phyloP scores from a whole-genome alignment of 2,113 vertebrate genomes.

The Colistium nudipinnis region DNA sequence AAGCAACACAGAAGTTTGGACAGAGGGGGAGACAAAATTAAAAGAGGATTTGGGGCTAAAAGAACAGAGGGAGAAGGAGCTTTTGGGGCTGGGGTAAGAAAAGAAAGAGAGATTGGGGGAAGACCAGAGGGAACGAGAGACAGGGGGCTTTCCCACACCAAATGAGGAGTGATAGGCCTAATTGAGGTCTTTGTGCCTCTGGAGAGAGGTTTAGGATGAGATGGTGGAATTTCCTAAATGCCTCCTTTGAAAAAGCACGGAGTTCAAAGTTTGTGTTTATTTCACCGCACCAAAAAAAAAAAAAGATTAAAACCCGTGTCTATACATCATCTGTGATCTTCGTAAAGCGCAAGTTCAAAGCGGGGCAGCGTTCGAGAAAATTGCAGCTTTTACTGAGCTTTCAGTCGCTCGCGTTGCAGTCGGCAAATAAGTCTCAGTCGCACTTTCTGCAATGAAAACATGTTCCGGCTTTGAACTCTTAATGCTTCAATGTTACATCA shows the following conservation, averaged over 20 bases:
- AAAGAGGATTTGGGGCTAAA: slow-evolving; percentile 69
- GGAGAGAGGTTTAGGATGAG: slow-evolving; percentile 80
- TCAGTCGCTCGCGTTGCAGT: slow-evolving; percentile 40
- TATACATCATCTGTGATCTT: slow-evolving; percentile 64
- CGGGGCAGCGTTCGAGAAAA: slow-evolving; percentile 55
- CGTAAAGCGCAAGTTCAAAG: slow-evolving; percentile 73
- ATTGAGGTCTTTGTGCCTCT: slow-evolving; percentile 82
- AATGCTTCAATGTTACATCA: not conserved
- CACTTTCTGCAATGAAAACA: not conserved
- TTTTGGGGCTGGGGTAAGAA: slow-evolving; percentile 62
- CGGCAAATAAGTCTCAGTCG: not conserved
- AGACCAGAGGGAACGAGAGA: slow-evolving; percentile 70
- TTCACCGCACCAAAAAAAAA: slow-evolving; percentile 72
- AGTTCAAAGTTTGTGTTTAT: slow-evolving; percentile 81
- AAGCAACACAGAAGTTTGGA: slow-evolving; percentile 47
- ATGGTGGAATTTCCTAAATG: slow-evolving; percentile 83
- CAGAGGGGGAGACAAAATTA: slow-evolving; percentile 35
- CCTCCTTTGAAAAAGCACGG: slow-evolving; percentile 76
- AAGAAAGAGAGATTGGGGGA: slow-evolving; percentile 67
- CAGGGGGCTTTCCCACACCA: slow-evolving; percentile 84
- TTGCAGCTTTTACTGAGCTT: slow-evolving; percentile 49
- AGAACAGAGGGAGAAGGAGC: slow-evolving; percentile 61
- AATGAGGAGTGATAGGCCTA: slow-evolving; percentile 80
- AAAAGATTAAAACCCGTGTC: slow-evolving; percentile 67
- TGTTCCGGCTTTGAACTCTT: not conserved